Evolutionary conservation across 2,797 vertebrate species (phyloP).

Genomic region (Paratrypauchen microcephalus): DNA sequence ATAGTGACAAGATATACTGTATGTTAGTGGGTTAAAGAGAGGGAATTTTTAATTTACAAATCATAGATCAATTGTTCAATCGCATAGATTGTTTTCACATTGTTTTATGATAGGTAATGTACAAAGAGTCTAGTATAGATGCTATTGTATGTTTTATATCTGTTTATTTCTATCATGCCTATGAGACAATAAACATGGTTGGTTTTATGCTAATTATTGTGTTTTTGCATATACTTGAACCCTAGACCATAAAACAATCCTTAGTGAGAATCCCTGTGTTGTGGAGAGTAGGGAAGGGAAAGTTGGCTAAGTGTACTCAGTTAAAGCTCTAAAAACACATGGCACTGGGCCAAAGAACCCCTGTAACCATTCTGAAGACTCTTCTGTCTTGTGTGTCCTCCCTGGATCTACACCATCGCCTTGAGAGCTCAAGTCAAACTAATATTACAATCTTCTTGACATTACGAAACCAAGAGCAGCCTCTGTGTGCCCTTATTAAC

Average conservation of each 20-base stretch:
- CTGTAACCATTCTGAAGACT: conserved; percentile 57
- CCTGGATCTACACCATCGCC: conserved; percentile 54
- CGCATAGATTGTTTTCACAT: background rate
- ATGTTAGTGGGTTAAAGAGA: background rate
- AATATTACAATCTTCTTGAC: conserved; percentile 66
- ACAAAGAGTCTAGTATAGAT: background rate
- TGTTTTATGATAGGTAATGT: background rate
- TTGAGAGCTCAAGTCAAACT: conserved; percentile 62
- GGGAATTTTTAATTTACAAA: background rate
- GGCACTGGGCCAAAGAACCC: conserved; percentile 63
- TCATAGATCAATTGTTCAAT: background rate
- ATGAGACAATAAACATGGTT: conserved; percentile 13
- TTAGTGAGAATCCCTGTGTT: conserved; percentile 33
- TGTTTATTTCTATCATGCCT: background rate
- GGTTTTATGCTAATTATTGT: conserved; percentile 38
- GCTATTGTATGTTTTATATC: background rate
- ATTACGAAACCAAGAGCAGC: conserved; percentile 60
- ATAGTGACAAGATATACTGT: too few species aligned
- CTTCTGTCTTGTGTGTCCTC: conserved; percentile 52
- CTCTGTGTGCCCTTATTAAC: conserved; percentile 60
- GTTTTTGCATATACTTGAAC: conserved; percentile 55
- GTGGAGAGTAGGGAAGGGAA: conserved; percentile 38
- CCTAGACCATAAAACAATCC: conserved; percentile 41
- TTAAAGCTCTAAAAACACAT: conserved; percentile 61
- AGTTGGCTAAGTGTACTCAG: conserved; percentile 61